These are phyloP conservation scores for Drosophila testacea DNA, from an alignment of 2,888 invertebrate genomes.

Conservation along the genomic window DNA sequence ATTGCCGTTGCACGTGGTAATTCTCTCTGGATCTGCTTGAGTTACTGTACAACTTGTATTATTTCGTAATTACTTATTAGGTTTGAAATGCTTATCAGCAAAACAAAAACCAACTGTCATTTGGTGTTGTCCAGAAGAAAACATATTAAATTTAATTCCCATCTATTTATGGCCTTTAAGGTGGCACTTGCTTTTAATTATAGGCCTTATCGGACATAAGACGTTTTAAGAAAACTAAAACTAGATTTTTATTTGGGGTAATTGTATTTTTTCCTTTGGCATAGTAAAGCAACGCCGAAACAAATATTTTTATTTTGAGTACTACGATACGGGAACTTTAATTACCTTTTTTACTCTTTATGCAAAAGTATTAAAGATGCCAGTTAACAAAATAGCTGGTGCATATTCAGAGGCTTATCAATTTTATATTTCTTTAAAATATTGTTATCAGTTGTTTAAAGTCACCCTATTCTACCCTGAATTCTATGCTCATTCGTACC, in stretches of 20 bases:
- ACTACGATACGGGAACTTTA: not conserved
- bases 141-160: conserved; percentile 40
- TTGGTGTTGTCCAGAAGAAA: conserved; percentile 38
- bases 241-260: not conserved
- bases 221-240: not conserved
- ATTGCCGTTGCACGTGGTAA: conserved; percentile 61
- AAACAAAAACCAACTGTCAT: conserved; percentile 20
- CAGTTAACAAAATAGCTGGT: too few relatives aligned
- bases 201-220: conserved; percentile 25
- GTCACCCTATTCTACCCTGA: conserved; percentile 17
- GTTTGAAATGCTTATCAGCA: conserved; percentile 38
- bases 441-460: not conserved
- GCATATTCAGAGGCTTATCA: too few relatives aligned
- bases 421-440: not conserved
- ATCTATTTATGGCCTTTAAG: conserved; percentile 39
- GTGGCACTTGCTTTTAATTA: conserved; percentile 57
- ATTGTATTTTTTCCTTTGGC: conserved; percentile 1
- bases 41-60: conserved; percentile 44
- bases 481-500: not conserved
- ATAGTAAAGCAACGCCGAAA: not conserved
- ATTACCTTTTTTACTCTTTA: too few relatives aligned
- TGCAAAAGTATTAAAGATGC: too few relatives aligned
- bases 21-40: conserved; percentile 46
- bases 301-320: conserved; percentile 9
- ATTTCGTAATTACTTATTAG: conserved; percentile 55